phyloP scores from a whole-genome alignment of 2,797 vertebrate genomes.

The Liasis olivaceus region DNA sequence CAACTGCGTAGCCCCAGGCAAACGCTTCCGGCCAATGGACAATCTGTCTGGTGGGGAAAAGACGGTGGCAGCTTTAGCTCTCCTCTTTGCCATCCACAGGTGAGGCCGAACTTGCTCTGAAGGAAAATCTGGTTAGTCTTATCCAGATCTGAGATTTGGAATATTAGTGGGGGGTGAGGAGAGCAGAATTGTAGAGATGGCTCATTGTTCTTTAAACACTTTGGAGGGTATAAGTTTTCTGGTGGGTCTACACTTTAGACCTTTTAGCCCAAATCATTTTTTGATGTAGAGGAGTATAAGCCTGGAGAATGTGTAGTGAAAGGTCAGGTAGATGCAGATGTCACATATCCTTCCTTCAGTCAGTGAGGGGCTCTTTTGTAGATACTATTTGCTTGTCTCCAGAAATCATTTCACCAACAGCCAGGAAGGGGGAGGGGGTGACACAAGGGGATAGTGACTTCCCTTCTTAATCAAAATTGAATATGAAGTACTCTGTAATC shows the following conservation, averaged over 20 bases:
- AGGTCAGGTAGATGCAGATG: not conserved
- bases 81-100: constrained; percentile 95
- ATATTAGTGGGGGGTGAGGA: no score
- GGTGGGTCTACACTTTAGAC: not conserved
- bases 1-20: constrained; percentile 92
- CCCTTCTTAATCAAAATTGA: not conserved
- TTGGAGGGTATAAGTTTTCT: not conserved
- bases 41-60: constrained; percentile 95
- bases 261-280: not conserved
- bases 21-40: constrained; percentile 97
- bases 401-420: not conserved
- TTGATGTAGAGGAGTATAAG: not conserved
- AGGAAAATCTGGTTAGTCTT: not conserved
- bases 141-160: not conserved
- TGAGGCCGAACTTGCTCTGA: constrained; percentile 52
- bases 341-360: not conserved
- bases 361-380: not conserved
- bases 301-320: not conserved
- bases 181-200: not conserved
- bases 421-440: no score
- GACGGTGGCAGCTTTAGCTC: constrained; percentile 89
- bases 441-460: not conserved
- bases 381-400: not conserved
- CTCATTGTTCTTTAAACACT: not conserved
- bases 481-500: not conserved